Base-by-base conservation (phyloP, 2,113 vertebrate genomes). In the Cisticola juncidis region DNA sequence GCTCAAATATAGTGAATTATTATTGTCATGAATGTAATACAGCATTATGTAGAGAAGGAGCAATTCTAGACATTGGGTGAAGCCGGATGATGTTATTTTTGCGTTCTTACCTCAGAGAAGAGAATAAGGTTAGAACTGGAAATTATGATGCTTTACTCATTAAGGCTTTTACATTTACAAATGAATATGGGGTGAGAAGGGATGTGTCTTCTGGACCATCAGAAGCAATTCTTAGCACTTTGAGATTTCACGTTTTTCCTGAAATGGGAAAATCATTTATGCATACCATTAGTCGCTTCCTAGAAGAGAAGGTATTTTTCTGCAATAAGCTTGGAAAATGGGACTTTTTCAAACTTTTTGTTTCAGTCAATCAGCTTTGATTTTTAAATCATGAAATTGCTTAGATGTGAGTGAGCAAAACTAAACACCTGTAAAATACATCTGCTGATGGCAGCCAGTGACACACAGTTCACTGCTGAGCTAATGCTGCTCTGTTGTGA, bases 351-450 rank as follows among this genome's bases (percentile, higher is more conserved):
- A 73, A 77, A 91, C 54, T 91, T 95, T 51, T 85, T 91, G 51
- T 91, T 94, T 94, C 86, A 80, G 54, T 93, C 71, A 78, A 88
- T 96, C 48, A 40, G 40, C 53, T 88, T 83, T 90, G 70, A 86
- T 91, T 94, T 89, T 95, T 80, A 95, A 94, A 91, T 95, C 35
- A 35, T 51, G 50, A 86, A 83, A 86, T 93, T 92, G 33, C 58
- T 91, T 68, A 51, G 68, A 54, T 91, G 57, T 44, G 79, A 54
- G 35, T 82, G 81, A 93, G 87, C 60, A 77, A 91, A 87, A 83
- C 35, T n/a, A 82, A 87, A 90, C 81, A 81, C 82, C 76, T 94
- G 68, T 93, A 83, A 88, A 87, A 88, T 56, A 24, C 60, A 83
- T 58, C 77, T 92, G 73, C 73, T 68, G 69, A 35, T 81, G 48